Evolutionary conservation across 2,888 invertebrate genomes (phyloP).

Genomic region (Dryadula phaetusa): DNA sequence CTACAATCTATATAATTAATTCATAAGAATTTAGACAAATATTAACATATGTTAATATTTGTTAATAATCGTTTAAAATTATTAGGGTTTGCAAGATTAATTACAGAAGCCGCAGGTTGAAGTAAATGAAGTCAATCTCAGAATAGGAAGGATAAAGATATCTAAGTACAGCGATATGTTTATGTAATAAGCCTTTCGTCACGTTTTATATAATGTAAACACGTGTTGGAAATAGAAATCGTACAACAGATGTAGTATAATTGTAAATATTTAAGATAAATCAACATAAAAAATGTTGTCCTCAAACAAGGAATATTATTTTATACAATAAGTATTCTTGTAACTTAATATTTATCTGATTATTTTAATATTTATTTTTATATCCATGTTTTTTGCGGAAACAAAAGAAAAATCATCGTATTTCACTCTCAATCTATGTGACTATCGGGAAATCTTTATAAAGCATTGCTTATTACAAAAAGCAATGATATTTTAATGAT

Average conservation of each 20-base stretch:
- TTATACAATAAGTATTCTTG: too few species aligned
- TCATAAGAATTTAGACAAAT: not conserved
- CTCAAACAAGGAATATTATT: not conserved
- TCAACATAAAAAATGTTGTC: not conserved
- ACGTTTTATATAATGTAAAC: constrained; percentile 10
- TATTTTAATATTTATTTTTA: not conserved
- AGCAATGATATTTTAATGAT: not conserved
- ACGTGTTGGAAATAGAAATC: constrained; percentile 7
- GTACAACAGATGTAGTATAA: not conserved
- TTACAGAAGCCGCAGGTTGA: not conserved
- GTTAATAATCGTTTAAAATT: not conserved
- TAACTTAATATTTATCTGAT: too few species aligned
- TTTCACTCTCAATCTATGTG: too few species aligned
- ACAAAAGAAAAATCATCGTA: too few species aligned
- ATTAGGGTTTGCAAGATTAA: not conserved
- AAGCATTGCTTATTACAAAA: too few species aligned
- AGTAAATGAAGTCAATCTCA: constrained; percentile 19
- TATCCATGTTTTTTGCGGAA: too few species aligned
- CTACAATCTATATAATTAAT: not conserved
- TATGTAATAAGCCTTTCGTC: constrained; percentile 11
- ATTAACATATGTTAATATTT: too few species aligned
- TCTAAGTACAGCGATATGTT: constrained; percentile 4
- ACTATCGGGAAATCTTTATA: too few species aligned
- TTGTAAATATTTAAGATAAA: not conserved
- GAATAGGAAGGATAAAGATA: constrained; percentile 9